A percentile compares a stretch with the other conserved stretches of the same genome.
phyloP scores from a whole-genome alignment of 2,888 invertebrate species.

The Dorcus parallelipipedus region DNA sequence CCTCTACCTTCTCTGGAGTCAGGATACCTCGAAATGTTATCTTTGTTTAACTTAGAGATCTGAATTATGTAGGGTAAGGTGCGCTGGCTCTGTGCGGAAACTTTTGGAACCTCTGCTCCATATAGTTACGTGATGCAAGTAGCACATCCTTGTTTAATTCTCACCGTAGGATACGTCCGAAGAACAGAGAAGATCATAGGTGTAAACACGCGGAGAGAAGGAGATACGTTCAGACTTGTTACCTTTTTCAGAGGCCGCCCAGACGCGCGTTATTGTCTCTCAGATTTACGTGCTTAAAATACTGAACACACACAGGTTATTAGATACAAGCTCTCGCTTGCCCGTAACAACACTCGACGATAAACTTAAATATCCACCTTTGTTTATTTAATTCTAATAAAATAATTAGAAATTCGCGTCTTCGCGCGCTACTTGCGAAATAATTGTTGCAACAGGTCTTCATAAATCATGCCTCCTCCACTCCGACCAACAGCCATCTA shows the following conservation, averaged over 20 bases:
- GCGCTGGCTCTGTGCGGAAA: conserved; percentile 16
- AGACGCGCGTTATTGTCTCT: conserved; percentile 41
- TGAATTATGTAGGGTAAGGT: conserved; percentile 20
- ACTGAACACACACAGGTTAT: conserved; percentile 31
- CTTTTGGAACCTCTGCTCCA: conserved; percentile 13
- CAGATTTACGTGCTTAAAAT: conserved; percentile 40
- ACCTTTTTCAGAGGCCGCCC: conserved; percentile 37
- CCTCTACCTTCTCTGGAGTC: conserved; percentile 18
- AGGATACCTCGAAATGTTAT: conserved; percentile 13
- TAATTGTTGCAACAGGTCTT: conserved; percentile 27
- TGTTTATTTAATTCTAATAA: neutral
- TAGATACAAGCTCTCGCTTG: conserved; percentile 26
- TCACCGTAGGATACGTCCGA: conserved; percentile 25
- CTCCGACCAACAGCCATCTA: conserved; percentile 34
- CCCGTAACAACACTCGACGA: neutral
- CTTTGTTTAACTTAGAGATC: conserved; percentile 23
- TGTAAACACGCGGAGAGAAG: conserved; percentile 29
- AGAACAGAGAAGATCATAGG: conserved; percentile 28
- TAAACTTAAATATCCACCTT: neutral
- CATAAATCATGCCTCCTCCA: conserved; percentile 39
- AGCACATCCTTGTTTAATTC: conserved; percentile 35
- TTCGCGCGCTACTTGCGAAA: neutral
- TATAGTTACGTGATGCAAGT: conserved; percentile 25
- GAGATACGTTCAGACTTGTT: conserved; percentile 33
- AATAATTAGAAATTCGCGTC: neutral